phyloP scores from a whole-genome alignment of 2,888 invertebrate genomes.

The Drosophila phalerata region DNA sequence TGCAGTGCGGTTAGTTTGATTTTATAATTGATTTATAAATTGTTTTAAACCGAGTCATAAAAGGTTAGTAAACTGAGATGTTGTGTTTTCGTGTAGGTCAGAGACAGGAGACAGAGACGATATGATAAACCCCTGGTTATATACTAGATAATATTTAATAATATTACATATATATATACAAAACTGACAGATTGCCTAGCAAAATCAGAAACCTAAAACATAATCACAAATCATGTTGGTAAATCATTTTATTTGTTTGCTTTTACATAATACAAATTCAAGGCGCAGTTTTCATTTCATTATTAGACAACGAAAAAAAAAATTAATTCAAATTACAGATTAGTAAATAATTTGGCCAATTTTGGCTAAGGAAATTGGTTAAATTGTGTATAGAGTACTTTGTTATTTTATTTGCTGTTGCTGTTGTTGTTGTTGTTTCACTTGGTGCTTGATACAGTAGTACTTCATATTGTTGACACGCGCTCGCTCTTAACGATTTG shows the following conservation, averaged over 20 bases:
- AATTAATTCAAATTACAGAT: constrained; percentile 49
- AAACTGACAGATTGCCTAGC: constrained; percentile 25
- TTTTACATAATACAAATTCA: constrained; percentile 29
- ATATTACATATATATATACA: constrained; percentile 38
- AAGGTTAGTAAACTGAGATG: constrained; percentile 56
- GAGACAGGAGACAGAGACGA: constrained; percentile 18
- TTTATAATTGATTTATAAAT: constrained; percentile 8
- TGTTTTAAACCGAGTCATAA: constrained; percentile 1
- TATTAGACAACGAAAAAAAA: constrained; percentile 9
- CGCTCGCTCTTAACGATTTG: not conserved
- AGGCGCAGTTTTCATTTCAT: constrained; percentile 15
- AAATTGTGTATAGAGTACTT: constrained; percentile 28
- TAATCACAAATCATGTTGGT: constrained; percentile 31
- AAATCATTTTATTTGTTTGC: constrained; percentile 50
- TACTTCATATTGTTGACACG: constrained; percentile 38
- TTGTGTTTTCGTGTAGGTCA: constrained; percentile 19
- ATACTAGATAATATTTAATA: constrained; percentile 22
- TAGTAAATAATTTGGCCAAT: constrained; percentile 59
- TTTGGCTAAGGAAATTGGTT: constrained; percentile 50
- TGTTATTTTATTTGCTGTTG: constrained; percentile 30
- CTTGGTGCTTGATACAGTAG: constrained; percentile 28
- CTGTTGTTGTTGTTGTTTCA: constrained; percentile 28
- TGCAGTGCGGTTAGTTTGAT: constrained; percentile 54
- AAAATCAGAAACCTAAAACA: constrained; percentile 8
- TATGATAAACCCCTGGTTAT: constrained; percentile 27